Conservation (phyloP, 2,797 vertebrate genomes). For the Nyctalus aviator region DNA sequence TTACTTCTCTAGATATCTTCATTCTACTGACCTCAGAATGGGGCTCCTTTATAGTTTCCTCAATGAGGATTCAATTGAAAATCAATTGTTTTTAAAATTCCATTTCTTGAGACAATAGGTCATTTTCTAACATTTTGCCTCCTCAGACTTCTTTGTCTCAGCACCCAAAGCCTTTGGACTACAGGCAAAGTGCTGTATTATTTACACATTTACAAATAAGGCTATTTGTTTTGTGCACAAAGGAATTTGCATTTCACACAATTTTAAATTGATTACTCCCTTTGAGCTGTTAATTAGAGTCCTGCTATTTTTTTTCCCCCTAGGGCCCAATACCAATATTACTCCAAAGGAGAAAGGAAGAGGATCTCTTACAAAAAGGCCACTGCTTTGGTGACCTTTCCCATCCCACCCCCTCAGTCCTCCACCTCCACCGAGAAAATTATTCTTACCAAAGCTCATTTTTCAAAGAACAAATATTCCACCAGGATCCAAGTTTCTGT, state of each 20-base stretch:
- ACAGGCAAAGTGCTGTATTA: constrained; percentile 27
- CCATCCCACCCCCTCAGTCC: background rate
- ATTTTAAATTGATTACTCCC: constrained; percentile 63
- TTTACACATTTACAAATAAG: constrained; percentile 68
- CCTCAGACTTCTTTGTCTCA: background rate
- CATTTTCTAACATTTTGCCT: constrained; percentile 56
- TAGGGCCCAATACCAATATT: background rate
- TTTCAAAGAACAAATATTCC: constrained; percentile 44
- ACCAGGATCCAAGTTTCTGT: background rate
- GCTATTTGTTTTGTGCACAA: constrained; percentile 69
- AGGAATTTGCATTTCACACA: constrained; percentile 72
- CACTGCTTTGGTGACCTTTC: background rate
- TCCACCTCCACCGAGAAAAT: background rate
- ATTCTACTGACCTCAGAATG: background rate
- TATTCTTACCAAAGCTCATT: constrained; percentile 9
- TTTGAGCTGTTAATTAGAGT: constrained; percentile 70
- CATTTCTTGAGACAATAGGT: constrained; percentile 43
- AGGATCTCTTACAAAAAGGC: background rate
- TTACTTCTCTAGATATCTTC: constrained; percentile 51
- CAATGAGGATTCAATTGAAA: constrained; percentile 40
- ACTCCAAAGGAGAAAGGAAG: background rate
- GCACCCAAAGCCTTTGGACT: constrained; percentile 22
- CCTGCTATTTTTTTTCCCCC: background rate
- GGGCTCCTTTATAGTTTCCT: constrained; percentile 27
- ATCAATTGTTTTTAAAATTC: constrained; percentile 25